A percentile compares a stretch with the other conserved stretches of the same genome.
Conservation (phyloP, 2,888 invertebrate genomes). For the Andricus curvator region DNA sequence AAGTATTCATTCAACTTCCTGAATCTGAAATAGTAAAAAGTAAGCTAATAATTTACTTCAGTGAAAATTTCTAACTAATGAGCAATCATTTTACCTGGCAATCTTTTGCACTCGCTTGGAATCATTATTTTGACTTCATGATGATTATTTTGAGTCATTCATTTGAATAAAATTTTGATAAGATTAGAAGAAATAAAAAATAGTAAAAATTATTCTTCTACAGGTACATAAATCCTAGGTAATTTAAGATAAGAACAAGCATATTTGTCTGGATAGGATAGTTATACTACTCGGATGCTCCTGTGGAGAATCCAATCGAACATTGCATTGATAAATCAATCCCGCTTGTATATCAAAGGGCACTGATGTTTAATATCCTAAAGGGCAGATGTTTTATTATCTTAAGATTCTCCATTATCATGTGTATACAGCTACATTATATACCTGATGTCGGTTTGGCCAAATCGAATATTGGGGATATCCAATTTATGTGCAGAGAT, state of each 20-base stretch:
- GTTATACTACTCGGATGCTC: background rate
- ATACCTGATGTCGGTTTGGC: background rate
- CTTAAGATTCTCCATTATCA: constrained; percentile 32
- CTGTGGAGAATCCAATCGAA: background rate
- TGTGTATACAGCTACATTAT: background rate
- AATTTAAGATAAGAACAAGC: background rate
- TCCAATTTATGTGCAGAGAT: too few species aligned
- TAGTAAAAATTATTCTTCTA: background rate
- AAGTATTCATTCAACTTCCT: too few species aligned
- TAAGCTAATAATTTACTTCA: too few species aligned
- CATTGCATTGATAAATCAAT: constrained; percentile 42
- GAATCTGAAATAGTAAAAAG: too few species aligned
- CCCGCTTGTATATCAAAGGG: constrained; percentile 41
- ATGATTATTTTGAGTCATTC: background rate
- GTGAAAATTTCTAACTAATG: too few species aligned
- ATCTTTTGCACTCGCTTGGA: too few species aligned
- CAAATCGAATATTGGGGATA: background rate
- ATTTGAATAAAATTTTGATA: background rate
- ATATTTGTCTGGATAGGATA: background rate
- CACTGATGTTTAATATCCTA: constrained; percentile 19
- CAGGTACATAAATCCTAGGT: background rate
- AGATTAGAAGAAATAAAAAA: background rate
- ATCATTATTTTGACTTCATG: too few species aligned
- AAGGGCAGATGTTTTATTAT: too few species aligned
- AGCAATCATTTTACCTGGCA: too few species aligned